A percentile compares a stretch with the other conserved stretches of the same genome.
These are phyloP conservation scores for Brassicogethes aeneus DNA, from an alignment of 2,888 invertebrate genomes.

Conservation along the genomic window DNA sequence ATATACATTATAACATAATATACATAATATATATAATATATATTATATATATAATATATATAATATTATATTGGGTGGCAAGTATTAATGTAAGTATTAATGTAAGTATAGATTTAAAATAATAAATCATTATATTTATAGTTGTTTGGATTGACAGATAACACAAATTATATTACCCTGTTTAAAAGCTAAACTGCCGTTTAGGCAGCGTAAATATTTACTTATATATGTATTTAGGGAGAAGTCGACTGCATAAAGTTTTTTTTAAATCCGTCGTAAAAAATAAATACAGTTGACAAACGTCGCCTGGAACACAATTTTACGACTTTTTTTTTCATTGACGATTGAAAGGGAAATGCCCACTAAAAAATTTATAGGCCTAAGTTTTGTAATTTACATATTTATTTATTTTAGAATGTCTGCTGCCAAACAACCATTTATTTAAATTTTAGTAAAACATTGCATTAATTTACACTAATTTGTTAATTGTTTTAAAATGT, in stretches of 20 bases:
- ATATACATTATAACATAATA: no score
- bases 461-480: neutral
- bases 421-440: neutral
- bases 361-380: neutral
- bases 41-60: no score
- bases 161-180: neutral
- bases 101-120: no score
- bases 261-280: neutral
- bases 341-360: constrained; percentile 1
- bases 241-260: neutral
- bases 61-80: no score
- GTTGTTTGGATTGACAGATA: no score
- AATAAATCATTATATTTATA: no score
- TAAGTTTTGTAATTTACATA: neutral
- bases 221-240: neutral
- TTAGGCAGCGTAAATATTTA: neutral
- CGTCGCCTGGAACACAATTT: neutral
- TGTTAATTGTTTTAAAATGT: neutral
- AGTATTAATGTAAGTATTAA: no score
- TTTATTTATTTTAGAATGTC: neutral
- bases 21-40: no score
- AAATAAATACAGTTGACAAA: neutral
- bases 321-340: neutral
- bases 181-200: neutral
- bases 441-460: neutral